Base-by-base conservation (phyloP, 2,797 vertebrate species). In the Megaceryle alcyon region DNA sequence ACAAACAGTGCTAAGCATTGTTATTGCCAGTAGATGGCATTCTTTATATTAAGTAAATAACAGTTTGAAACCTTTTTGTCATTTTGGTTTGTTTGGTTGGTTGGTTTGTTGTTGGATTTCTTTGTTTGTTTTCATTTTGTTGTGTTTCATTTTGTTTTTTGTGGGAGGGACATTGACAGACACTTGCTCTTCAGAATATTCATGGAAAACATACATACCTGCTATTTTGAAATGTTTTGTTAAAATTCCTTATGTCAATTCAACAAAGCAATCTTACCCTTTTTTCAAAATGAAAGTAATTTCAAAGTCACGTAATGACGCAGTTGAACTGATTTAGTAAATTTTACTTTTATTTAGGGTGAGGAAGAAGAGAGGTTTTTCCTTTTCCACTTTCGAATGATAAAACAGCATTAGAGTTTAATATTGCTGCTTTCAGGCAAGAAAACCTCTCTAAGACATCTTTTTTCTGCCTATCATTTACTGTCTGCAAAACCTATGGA, bases 11-110 rank as follows among this genome's bases (percentile, higher is more conserved):
- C 54, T 83, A 72, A 87, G 78, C 83, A 59, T 12, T 80, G 75
- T 70, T 92, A 57, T 64, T 94, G 91, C 94, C 96, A 56, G 94
- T 95, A 96, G 96, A 88, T 96, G 96, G 92, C 92, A 89, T 96
- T 95, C 86, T 96, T 96, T 96, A 92, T 95, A 86, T 48, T 86
- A 92, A 91, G 76, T 95, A 83, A 73, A 65, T 93, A 88, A 43
- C n/a, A 51, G 25, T 80, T 87, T 49, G 60, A 57, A 93, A 87
- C 35, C 7, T 82, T 69, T 79, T 82, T 65, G 20, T 60, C 56
- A 20, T 7, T 8, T 49, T 54, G 49, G 5, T 25, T 48, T 49
- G 23, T 49, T 26, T 8, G 48, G 23, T 7, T 49, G 48, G 26
- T 51, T 51, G 14, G 41, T 28, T 51, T 28, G 25, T 26, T 51